Percentiles rank a stretch among this genome's conserved stretches.
Conservation (phyloP, 2,888 invertebrate genomes). For the Apotomis turbidana region DNA sequence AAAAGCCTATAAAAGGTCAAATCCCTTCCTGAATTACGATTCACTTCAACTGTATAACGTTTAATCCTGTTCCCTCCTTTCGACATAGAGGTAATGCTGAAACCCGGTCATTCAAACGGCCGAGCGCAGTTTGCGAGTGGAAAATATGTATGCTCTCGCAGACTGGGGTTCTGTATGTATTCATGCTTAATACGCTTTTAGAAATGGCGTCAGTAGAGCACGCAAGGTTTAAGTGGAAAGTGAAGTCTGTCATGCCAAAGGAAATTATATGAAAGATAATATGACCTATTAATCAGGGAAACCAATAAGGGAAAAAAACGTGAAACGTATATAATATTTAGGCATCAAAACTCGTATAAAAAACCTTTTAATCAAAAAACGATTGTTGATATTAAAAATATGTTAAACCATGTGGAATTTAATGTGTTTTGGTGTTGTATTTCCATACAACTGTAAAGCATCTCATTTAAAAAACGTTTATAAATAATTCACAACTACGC, state of each 20-base stretch:
- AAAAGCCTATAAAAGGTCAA: constrained; percentile 28
- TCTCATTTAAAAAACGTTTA: too few relatives aligned
- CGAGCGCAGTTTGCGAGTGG: constrained; percentile 43
- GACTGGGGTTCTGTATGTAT: constrained; percentile 43
- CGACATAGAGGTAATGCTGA: constrained; percentile 5
- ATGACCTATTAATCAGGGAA: too few relatives aligned
- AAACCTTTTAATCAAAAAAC: too few relatives aligned
- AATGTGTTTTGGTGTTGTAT: too few relatives aligned
- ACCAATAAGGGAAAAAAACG: too few relatives aligned
- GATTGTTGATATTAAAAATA: too few relatives aligned
- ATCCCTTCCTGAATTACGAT: constrained; percentile 31
- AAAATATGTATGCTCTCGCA: constrained; percentile 48
- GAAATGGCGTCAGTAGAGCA: constrained; percentile 1
- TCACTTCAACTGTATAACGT: constrained; percentile 23
- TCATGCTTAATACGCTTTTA: constrained; percentile 3
- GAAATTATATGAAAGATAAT: neutral
- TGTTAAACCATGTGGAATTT: too few relatives aligned
- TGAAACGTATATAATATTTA: too few relatives aligned
- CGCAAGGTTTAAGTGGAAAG: constrained; percentile 43
- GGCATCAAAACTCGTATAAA: too few relatives aligned
- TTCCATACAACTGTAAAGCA: too few relatives aligned
- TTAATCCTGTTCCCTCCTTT: constrained; percentile 25
- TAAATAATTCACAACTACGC: too few relatives aligned
- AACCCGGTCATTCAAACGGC: constrained; percentile 45
- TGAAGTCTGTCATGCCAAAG: constrained; percentile 17